phyloP scores from a whole-genome alignment of 92 coral and sea anemone species.

The Isaurus tuberculatus region DNA sequence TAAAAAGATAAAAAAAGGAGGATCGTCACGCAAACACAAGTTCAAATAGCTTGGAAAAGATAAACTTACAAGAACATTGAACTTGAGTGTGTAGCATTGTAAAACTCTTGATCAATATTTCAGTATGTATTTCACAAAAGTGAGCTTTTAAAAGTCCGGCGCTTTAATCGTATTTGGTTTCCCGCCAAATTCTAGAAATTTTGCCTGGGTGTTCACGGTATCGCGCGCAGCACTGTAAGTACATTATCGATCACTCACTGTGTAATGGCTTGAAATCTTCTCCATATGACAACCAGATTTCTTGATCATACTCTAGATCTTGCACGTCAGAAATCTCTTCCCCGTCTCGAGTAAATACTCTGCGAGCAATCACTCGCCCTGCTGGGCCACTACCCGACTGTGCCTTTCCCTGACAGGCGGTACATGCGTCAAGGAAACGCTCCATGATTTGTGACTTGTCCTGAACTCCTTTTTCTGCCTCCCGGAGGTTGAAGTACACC shows the following conservation, averaged over 20 bases:
- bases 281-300: slow-evolving; percentile 96
- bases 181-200: too few relatives aligned
- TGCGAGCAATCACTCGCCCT: slow-evolving; percentile 82
- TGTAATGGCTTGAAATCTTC: slow-evolving; percentile 85
- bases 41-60: too few relatives aligned
- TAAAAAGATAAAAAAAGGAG: too few relatives aligned
- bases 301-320: slow-evolving; percentile 86
- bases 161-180: too few relatives aligned
- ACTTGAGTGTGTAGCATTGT: too few relatives aligned
- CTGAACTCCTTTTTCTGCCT: slow-evolving; percentile 90
- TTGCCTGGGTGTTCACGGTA: too few relatives aligned
- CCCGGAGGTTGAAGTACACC: slow-evolving; percentile 87
- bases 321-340: slow-evolving; percentile 76
- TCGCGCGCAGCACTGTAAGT: not conserved
- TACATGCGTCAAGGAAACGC: slow-evolving; percentile 89
- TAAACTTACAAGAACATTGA: too few relatives aligned
- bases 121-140: too few relatives aligned
- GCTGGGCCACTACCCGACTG: slow-evolving; percentile 88
- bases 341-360: slow-evolving; percentile 87
- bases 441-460: slow-evolving; percentile 72
- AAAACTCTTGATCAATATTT: too few relatives aligned
- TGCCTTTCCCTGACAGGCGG: slow-evolving; percentile 77
- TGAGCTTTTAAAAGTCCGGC: too few relatives aligned
- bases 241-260: slow-evolving; percentile 53
- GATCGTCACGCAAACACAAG: too few relatives aligned